Base-by-base conservation (phyloP, 2,113 vertebrate species). In the Cyphomyrus plagiostoma region DNA sequence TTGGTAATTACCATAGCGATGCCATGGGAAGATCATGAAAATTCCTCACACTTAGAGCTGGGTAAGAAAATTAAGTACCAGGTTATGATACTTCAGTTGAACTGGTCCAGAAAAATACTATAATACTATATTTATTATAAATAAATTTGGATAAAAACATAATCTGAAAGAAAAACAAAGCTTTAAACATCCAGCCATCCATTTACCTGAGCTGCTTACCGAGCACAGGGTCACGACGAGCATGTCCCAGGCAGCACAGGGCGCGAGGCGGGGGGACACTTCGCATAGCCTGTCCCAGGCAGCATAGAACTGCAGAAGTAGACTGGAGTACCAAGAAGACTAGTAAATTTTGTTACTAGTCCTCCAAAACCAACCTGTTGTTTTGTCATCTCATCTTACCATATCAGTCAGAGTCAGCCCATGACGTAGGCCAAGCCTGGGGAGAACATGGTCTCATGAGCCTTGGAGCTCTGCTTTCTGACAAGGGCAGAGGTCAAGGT, bases 401-500 rank as follows among this genome's bases (percentile, higher is more conserved):
- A n/a, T 70, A 23, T 45, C 87, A 42, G 39, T 42, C 6, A 45
- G 19, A 23, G 6, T 17, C 10, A 30, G 30, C 77, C 21, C 0
- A 58, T 85, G 80, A 89, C 35, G 88, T 62, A 53, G n/a, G 3
- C 53, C 35, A 4, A 83, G 77, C 39, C 35, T n/a, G 80, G 39
- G 30, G 50, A 53, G 11, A 46, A 84, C 42, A n/a, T 90, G 90
- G 90, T 92, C 74, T 49, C 77, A 83, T 58, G 89, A 89, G 89
- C 89, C 89, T 89, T 88, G 90, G 82, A 87, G 88, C 92, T 88
- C 90, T 90, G 92, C 84, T 91, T 92, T 92, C 91, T 90, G 90
- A 49, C 83, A 58, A 90, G 94, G 94, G 93, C 93, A 93, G 80
- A 94, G 94, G 89, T 94, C 92, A 92, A 88, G 93, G 90, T 87